Evolutionary conservation across 2,113 vertebrate genomes (phyloP).

Genomic region (Benthochromis sp.): DNA sequence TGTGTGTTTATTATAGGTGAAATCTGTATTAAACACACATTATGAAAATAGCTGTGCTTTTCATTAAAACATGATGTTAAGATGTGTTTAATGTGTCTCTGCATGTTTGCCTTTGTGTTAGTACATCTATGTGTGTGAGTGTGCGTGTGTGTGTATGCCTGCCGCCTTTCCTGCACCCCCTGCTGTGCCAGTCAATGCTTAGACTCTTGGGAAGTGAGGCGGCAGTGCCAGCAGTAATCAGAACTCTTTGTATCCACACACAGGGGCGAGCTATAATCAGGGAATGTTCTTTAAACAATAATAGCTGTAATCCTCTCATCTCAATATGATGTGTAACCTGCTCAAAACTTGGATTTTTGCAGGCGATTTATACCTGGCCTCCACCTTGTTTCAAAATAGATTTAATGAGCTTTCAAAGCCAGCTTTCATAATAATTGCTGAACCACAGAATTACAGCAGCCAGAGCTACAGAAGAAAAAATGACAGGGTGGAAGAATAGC

Average conservation of each 20-base stretch:
- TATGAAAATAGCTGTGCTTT: not conserved
- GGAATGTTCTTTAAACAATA: conserved; percentile 5
- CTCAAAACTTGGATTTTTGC: not conserved
- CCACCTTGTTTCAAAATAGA: conserved; percentile 5
- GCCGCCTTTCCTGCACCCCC: not conserved
- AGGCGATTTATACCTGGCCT: not conserved
- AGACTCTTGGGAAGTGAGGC: conserved; percentile 26
- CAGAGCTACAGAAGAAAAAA: not conserved
- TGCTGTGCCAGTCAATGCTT: conserved; percentile 20
- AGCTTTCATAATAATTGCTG: not conserved
- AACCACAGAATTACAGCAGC: not conserved
- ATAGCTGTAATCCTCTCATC: conserved; percentile 42
- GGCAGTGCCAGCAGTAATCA: conserved; percentile 50
- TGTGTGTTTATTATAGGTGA: not conserved
- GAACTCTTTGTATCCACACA: conserved; percentile 50
- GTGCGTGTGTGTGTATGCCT: not conserved
- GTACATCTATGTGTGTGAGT: not conserved
- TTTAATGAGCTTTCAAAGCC: conserved; percentile 18
- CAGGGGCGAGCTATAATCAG: conserved; percentile 18
- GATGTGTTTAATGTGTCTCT: not conserved
- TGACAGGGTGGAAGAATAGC: not conserved
- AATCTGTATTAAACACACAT: not conserved
- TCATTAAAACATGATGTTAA: not conserved
- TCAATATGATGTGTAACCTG: conserved; percentile 8
- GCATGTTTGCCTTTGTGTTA: not conserved